These are phyloP conservation scores for Noctilio leporinus DNA, from an alignment of 2,113 vertebrate species.

Conservation along the genomic window DNA sequence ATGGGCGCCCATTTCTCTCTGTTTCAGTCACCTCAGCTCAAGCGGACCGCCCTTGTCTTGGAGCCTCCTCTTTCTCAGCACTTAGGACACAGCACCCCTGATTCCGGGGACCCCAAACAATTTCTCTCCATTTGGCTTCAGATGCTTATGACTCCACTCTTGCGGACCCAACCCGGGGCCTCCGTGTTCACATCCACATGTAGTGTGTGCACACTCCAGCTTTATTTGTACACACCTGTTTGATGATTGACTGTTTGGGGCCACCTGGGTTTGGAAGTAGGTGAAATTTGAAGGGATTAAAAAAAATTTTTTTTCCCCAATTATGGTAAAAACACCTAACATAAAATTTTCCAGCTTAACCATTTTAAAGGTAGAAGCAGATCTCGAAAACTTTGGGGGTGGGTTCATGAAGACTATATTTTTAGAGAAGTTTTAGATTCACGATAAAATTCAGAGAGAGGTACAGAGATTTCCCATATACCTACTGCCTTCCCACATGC, in stretches of 20 bases:
- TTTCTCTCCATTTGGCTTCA: neutral
- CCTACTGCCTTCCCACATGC: neutral
- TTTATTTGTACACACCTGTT: neutral
- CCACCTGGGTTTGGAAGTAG: neutral
- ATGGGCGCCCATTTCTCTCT: neutral
- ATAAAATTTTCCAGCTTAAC: neutral
- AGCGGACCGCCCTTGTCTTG: fast-evolving
- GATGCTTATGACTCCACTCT: fast-evolving
- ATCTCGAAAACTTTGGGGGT: neutral
- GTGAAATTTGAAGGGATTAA: neutral
- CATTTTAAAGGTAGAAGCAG: neutral
- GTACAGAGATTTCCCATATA: neutral
- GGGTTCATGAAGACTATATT: neutral
- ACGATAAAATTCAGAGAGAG: neutral
- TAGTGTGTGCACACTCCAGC: fast-evolving
- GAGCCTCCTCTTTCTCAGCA: no score
- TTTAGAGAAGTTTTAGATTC: neutral
- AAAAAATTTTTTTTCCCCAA: neutral
- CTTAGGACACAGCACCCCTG: no score
- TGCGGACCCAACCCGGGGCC: fast-evolving
- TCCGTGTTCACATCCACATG: fast-evolving
- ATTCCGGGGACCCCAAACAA: neutral
- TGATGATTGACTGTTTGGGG: neutral
- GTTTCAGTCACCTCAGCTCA: fast-evolving
- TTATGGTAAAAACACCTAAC: neutral